Evolutionary conservation across 2,113 vertebrate genomes (phyloP), one percentile per base, ranked within the genome.

Genomic region (Oryzias celebensis): DNA sequence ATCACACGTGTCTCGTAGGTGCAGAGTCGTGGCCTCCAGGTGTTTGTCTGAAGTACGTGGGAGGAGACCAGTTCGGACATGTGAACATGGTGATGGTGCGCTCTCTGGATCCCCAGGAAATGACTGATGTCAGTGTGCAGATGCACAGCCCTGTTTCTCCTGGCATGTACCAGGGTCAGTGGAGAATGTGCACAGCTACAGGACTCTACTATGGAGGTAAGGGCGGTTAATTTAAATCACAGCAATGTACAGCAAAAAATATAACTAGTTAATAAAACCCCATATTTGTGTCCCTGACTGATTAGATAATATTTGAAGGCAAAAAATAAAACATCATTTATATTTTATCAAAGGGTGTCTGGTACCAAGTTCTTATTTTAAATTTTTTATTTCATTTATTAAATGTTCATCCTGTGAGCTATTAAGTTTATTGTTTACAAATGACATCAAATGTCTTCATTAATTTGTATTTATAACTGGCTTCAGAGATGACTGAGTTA

Each of bases 101-200:
- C 52, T 95, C 96, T 41, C 88, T 99, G 75, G 97, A 97, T 71
- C 95, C 96, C 12, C 96, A 98, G 88, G 96, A 98, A 82, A 94
- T 97, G 55, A 90, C 93, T 3, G 97, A 99, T 26, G 96, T 99
- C 68, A 99, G 97, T 41, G 96, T 99, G 77, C 95, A 97, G 91
- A 99, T 98, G 97, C 96, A 94, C 81, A 98, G 97, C 89, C 96
- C 97, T 5, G 95, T 92, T 65, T 88, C 93, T 57, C 95, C 97
- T 62, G 96, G 95, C 60, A 98, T 99, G 95, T 99, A 95, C 88
- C 97, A 99, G 91, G 97, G 97, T 74, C 97, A 98, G 88, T 98
- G 97, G 97, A 94, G 97, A 73, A 99, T 99, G 97, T 97, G 96
- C 88, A 98, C 96, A 13, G 96, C 96, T 63, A 97, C 96, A 0